Evolutionary conservation across 2,113 vertebrate species (phyloP), one percentile per base, ranked within the genome.

Genomic region (Phyllopteryx taeniolatus): DNA sequence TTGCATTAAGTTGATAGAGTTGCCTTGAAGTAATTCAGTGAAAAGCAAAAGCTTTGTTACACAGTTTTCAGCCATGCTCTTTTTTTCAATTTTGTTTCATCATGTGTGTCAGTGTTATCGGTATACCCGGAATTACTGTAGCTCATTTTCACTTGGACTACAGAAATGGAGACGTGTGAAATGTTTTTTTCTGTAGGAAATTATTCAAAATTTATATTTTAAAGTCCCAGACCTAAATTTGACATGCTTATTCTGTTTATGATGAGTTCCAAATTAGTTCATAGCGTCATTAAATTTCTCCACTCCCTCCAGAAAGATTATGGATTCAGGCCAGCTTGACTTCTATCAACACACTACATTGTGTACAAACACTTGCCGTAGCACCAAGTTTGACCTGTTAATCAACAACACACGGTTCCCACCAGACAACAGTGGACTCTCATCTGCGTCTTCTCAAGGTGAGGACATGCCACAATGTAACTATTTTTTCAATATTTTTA

Each of bases 331-430:
- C 47, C 96, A 98, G 87, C 95, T 99, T 20, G 97, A 99, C 87
- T 99, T 99, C 86, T 99, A 98, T 88, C 94, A 99, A 72, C 97
- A 99, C 0, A 96, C 95, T 88, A 96, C 95, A 3, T 95, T 99
- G 74, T 99, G 97, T 82, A 97, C 97, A 80, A 99, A 98, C 90
- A 99, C 97, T 5, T 99, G 97, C 78, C 94, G 97, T 75, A 99
- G 97, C 89, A 99, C 97, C 89, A 99, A 99, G 86, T 99, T 99
- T 49, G 97, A 99, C 85, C 94, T 99, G 74, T 91, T 99, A 71
- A 98, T 99, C 88, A 99, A 95, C 94, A 98, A 97, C 3, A 96
- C 96, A 2, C 92, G 95, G 47, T 95, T 97, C 77, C 96, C 97
- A 0, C 95, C 96, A 49, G 96, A 98, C 79, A 92, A 93, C 80